Evolutionary conservation across 92 coral and sea anemone genomes (phyloP).

Genomic region (Micromussa lordhowensis): DNA sequence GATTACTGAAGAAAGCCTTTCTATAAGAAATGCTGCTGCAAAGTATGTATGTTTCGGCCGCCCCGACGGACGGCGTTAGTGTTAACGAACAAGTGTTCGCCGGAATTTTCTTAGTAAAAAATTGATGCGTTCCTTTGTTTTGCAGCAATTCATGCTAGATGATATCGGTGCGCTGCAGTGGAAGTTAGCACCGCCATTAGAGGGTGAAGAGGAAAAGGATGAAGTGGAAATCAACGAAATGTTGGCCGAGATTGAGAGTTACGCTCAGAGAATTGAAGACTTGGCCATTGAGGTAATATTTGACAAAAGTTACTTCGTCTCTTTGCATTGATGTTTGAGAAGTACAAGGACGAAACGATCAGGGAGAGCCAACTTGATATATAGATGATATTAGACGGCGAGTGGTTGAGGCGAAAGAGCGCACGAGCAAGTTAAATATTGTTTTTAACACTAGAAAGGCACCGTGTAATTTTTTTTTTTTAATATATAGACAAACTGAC

Average conservation of each 20-base stretch:
- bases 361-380: neutral
- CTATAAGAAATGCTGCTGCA: too few species aligned
- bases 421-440: too few species aligned
- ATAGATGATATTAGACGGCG: too few species aligned
- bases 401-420: too few species aligned
- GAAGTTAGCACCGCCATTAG: constrained; percentile 36
- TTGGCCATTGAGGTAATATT: constrained; percentile 86
- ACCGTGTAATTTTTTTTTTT: too few species aligned
- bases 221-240: constrained; percentile 63
- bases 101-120: neutral
- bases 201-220: constrained; percentile 37
- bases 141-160: constrained; percentile 36
- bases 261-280: constrained; percentile 77
- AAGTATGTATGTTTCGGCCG: too few species aligned
- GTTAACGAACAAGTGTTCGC: too few species aligned
- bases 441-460: too few species aligned
- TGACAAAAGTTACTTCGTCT: neutral
- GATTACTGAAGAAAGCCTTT: too few species aligned
- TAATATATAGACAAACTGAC: too few species aligned
- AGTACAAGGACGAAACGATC: neutral
- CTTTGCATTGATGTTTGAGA: neutral
- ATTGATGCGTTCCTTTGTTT: neutral
- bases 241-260: constrained; percentile 80
- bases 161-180: constrained; percentile 50
- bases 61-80: too few species aligned